Percentiles rank a stretch among this genome's conserved stretches.
phyloP scores from a whole-genome alignment of 2,113 vertebrate genomes.

The Anser brachyrhynchus region DNA sequence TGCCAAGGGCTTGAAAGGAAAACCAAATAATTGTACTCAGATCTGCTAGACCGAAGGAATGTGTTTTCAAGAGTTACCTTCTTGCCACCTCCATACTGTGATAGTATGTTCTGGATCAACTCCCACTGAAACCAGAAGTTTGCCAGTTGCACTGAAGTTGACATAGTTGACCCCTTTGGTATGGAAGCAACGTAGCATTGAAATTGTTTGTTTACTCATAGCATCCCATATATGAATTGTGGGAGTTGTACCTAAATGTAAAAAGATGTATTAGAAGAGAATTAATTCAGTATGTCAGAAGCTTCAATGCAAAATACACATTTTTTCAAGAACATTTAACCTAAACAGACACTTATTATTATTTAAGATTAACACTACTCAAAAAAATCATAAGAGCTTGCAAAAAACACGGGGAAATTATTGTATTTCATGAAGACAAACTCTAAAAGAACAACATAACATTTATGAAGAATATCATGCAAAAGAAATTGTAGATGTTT shows the following conservation, averaged over 20 bases:
- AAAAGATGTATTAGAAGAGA: not conserved
- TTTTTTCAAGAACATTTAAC: slow-evolving; percentile 16
- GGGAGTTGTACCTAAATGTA: slow-evolving; percentile 84
- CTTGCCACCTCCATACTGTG: slow-evolving; percentile 97
- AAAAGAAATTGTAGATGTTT: slow-evolving; percentile 46
- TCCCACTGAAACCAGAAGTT: slow-evolving; percentile 93
- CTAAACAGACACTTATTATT: slow-evolving; percentile 12
- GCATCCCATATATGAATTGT: slow-evolving; percentile 98
- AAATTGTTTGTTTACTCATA: slow-evolving; percentile 93
- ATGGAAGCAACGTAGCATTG: slow-evolving; percentile 93
- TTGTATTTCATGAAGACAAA: not conserved
- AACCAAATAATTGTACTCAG: not conserved
- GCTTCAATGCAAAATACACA: not conserved
- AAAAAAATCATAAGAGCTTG: not conserved
- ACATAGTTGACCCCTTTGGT: slow-evolving; percentile 91
- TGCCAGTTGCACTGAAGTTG: slow-evolving; percentile 96
- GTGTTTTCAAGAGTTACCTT: slow-evolving; percentile 78
- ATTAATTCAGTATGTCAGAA: not conserved
- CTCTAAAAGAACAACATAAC: slow-evolving; percentile 5
- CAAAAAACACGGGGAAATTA: slow-evolving; percentile 12
- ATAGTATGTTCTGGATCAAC: slow-evolving; percentile 95
- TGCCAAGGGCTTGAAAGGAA: not conserved
- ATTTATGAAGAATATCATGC: slow-evolving; percentile 24
- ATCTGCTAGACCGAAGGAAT: not conserved
- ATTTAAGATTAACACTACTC: not conserved